Percentiles rank a stretch among this genome's conserved stretches.
Conservation (phyloP, 2,888 invertebrate genomes). For the Perizoma affinitatum region DNA sequence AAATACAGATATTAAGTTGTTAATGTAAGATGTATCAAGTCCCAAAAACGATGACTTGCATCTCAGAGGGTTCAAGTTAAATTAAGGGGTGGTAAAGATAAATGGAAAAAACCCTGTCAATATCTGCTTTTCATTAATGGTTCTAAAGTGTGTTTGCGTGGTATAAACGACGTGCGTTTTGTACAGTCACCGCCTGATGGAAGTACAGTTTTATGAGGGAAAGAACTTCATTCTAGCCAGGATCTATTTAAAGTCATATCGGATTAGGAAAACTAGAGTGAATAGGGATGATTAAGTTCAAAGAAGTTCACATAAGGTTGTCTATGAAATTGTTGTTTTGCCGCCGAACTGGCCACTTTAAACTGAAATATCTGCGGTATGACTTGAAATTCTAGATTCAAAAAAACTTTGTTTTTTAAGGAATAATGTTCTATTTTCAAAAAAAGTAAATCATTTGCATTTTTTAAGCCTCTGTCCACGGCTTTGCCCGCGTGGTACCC, state of each 20-base stretch:
- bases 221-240: constrained; percentile 14
- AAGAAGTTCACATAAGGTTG: no score
- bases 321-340: no score
- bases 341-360: no score
- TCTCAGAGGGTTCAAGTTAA: constrained; percentile 62
- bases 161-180: constrained; percentile 55
- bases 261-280: not conserved
- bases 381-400: no score
- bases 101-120: constrained; percentile 70
- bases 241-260: not conserved
- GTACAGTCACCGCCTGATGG: constrained; percentile 52
- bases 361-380: no score
- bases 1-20: constrained; percentile 61
- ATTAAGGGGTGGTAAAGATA: constrained; percentile 72
- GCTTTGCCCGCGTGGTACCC: no score
- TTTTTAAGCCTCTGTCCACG: no score
- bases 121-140: constrained; percentile 74
- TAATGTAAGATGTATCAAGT: constrained; percentile 60
- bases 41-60: constrained; percentile 63
- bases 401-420: no score
- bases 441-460: no score
- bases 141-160: constrained; percentile 65
- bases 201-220: constrained; percentile 41
- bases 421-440: no score
- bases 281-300: not conserved